Conservation (phyloP, 2,797 vertebrate species). For the Megaceryle alcyon region DNA sequence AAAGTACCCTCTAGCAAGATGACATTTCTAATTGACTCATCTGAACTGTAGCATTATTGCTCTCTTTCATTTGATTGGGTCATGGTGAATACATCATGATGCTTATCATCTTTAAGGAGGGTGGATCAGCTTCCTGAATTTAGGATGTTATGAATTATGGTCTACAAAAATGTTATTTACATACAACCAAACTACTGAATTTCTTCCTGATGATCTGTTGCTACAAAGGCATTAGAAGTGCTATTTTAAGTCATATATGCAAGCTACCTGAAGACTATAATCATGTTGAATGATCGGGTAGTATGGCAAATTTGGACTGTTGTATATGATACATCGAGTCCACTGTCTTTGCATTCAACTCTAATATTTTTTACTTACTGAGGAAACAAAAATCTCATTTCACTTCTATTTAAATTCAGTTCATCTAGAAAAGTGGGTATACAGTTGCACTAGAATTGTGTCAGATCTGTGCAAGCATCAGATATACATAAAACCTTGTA, state of each 20-base stretch:
- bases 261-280: not conserved
- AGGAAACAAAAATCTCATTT: not conserved
- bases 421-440: not conserved
- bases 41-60: not conserved
- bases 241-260: slow-evolving; percentile 6
- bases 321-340: slow-evolving; percentile 8
- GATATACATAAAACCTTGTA: not conserved
- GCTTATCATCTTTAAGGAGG: not conserved
- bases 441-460: not conserved
- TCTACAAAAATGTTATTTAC: not conserved
- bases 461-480: not conserved
- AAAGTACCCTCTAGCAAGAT: slow-evolving; percentile 47
- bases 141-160: not conserved
- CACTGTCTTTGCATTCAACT: not conserved
- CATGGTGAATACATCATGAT: not conserved
- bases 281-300: slow-evolving; percentile 30
- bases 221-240: not conserved
- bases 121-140: slow-evolving; percentile 24
- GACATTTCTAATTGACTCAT: slow-evolving; percentile 31
- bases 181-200: not conserved
- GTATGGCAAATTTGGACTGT: not conserved
- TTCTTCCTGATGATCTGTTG: slow-evolving; percentile 20
- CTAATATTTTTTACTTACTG: not conserved
- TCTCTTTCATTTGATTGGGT: slow-evolving; percentile 4
- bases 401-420: not conserved